Conservation (phyloP, 2,113 vertebrate genomes). For the Phyllostomus hastatus region DNA sequence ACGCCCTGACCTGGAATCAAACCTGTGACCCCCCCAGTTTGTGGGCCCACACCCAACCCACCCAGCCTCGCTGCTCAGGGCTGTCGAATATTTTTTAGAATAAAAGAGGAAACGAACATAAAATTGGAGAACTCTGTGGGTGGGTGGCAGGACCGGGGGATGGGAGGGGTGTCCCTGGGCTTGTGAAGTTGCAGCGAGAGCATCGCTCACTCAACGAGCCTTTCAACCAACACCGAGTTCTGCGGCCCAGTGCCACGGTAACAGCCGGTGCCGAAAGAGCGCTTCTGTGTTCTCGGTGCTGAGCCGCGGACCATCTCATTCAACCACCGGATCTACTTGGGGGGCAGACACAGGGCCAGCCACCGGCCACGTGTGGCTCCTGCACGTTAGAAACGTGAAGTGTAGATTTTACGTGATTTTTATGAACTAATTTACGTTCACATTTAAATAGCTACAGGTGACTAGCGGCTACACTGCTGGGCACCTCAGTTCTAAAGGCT, state of each 20-base stretch:
- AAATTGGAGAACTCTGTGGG: not conserved
- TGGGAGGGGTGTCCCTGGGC: not conserved
- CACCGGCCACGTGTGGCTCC: fast-evolving
- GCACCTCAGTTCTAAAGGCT: not conserved
- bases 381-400: not conserved
- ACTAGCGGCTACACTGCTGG: not conserved
- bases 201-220: not conserved
- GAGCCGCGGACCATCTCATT: not conserved
- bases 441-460: not conserved
- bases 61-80: too few species aligned
- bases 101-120: not conserved
- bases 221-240: not conserved
- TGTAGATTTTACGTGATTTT: not conserved
- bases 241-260: not conserved
- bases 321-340: not conserved
- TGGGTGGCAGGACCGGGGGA: too few species aligned
- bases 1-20: too few species aligned
- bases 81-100: not conserved
- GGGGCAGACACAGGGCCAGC: fast-evolving
- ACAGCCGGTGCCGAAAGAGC: not conserved
- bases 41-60: too few species aligned
- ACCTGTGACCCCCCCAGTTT: too few species aligned
- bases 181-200: not conserved
- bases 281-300: not conserved
- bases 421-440: not conserved